A percentile compares a stretch with the other conserved stretches of the same genome.
Conservation (phyloP, 2,113 vertebrate genomes). For the Talpa occidentalis region DNA sequence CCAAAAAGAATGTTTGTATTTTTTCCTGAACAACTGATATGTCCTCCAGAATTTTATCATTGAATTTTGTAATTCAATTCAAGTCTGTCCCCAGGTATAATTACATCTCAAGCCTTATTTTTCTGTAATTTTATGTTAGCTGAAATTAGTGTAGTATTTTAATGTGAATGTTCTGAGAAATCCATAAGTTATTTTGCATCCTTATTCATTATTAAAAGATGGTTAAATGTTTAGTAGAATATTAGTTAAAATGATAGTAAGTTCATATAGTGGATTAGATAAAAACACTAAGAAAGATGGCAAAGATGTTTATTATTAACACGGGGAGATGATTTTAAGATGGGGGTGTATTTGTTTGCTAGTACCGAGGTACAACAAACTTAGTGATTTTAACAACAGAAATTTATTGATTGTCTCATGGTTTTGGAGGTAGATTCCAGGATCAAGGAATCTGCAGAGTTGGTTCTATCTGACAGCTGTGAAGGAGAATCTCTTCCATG, state of each 20-base stretch:
- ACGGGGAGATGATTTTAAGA: background rate
- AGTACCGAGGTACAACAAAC: too few relatives aligned
- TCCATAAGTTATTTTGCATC: background rate
- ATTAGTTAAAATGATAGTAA: background rate
- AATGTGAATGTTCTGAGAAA: background rate
- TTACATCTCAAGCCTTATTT: background rate
- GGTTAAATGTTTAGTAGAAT: background rate
- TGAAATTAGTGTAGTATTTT: background rate
- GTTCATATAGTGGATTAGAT: background rate
- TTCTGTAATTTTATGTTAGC: background rate
- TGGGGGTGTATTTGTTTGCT: background rate
- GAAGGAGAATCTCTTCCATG: background rate
- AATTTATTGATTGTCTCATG: background rate
- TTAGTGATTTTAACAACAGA: too few relatives aligned
- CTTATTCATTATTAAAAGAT: background rate
- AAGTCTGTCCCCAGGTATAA: background rate
- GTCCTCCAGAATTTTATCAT: background rate
- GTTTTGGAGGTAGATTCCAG: background rate
- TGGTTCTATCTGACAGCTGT: background rate
- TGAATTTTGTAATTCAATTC: too few relatives aligned
- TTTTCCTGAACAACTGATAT: background rate
- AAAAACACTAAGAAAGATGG: background rate
- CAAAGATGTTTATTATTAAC: background rate
- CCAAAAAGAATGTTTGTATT: background rate
- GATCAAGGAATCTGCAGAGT: background rate